Evolutionary conservation across 2,113 vertebrate genomes (phyloP).

Genomic region (Atractosteus spatula): DNA sequence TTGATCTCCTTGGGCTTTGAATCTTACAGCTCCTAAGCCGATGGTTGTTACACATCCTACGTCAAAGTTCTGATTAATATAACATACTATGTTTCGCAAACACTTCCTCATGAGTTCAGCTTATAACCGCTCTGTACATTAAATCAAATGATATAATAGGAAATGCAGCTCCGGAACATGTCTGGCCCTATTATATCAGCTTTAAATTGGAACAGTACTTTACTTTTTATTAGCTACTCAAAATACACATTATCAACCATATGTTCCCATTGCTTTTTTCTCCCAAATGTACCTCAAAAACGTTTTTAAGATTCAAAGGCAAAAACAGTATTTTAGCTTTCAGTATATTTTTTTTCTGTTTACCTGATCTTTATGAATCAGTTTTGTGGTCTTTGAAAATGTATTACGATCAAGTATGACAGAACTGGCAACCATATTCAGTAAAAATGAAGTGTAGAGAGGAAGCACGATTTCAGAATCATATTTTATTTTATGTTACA

Average conservation of each 20-base stretch:
- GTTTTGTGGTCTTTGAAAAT: background rate
- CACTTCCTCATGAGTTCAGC: background rate
- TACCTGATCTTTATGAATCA: background rate
- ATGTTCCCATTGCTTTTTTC: background rate
- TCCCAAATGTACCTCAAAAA: background rate
- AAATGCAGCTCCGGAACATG: slow-evolving; percentile 8
- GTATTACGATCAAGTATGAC: background rate
- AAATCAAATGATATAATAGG: slow-evolving; percentile 14
- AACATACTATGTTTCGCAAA: slow-evolving; percentile 14
- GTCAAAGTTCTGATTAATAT: slow-evolving; percentile 17
- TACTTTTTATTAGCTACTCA: slow-evolving; percentile 17
- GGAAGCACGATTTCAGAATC: background rate
- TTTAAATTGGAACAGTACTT: slow-evolving; percentile 15
- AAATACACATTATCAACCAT: slow-evolving; percentile 10
- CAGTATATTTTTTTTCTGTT: background rate
- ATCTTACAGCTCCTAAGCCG: slow-evolving; percentile 3
- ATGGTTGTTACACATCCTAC: slow-evolving; percentile 15
- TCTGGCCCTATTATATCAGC: slow-evolving; percentile 10
- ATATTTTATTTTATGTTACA: background rate
- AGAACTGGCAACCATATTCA: background rate
- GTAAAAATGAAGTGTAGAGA: background rate
- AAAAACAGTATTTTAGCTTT: background rate
- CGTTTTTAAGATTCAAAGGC: background rate
- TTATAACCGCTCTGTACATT: slow-evolving; percentile 7
- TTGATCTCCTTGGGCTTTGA: slow-evolving; percentile 18